Conservation (phyloP, 2,113 vertebrate species). For the Cololabis saira region DNA sequence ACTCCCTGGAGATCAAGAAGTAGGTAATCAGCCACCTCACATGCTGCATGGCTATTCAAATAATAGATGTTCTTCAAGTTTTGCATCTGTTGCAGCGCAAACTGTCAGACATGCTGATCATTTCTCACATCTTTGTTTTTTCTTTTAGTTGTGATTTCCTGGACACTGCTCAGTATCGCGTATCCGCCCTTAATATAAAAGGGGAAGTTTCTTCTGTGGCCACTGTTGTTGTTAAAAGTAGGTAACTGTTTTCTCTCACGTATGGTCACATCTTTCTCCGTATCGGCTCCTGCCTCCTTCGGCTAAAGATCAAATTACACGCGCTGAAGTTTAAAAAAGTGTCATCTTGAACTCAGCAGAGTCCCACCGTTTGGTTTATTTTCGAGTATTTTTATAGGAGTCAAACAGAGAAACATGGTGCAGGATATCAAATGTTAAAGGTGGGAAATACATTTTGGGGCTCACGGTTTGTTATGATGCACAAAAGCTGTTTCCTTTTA, state of each 20-base stretch:
- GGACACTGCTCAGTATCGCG: constrained; percentile 93
- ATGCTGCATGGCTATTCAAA: background rate
- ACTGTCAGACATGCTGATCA: background rate
- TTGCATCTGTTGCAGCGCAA: background rate
- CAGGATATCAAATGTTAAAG: background rate
- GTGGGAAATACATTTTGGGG: background rate
- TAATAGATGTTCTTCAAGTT: background rate
- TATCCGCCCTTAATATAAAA: constrained; percentile 94
- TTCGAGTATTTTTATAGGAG: background rate
- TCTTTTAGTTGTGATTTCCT: constrained; percentile 90
- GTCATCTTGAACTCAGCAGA: too few species aligned
- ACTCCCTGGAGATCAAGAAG: constrained; percentile 94
- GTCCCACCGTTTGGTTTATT: too few species aligned
- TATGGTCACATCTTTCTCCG: background rate
- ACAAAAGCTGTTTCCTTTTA: background rate
- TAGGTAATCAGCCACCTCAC: constrained; percentile 75
- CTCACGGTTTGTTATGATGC: background rate
- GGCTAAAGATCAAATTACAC: background rate
- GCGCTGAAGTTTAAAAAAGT: too few species aligned
- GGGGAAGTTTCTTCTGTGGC: constrained; percentile 90
- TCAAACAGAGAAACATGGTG: background rate
- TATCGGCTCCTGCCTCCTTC: background rate
- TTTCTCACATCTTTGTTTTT: constrained; percentile 41
- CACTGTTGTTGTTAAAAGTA: constrained; percentile 96
- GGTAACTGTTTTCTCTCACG: constrained; percentile 55